These are phyloP conservation scores for Manis crassicaudata DNA, from an alignment of 2,797 vertebrate species.

Conservation along the genomic window DNA sequence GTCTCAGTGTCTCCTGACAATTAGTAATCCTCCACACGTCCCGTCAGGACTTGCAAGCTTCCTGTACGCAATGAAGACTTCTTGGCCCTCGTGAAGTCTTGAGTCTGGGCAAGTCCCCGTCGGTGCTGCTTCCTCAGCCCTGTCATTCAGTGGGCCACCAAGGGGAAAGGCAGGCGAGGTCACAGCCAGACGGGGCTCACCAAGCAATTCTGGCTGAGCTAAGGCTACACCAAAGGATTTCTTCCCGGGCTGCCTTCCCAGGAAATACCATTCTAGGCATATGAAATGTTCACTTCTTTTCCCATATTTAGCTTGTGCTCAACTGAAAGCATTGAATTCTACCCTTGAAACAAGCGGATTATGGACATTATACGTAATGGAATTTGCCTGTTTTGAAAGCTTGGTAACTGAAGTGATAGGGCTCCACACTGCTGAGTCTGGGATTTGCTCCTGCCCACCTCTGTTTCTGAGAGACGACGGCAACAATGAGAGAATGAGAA, in stretches of 20 bases:
- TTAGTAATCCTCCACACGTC: neutral
- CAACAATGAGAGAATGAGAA: neutral
- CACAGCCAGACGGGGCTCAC: rapidly evolving
- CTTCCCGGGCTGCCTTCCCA: neutral
- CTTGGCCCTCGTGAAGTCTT: neutral
- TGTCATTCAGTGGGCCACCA: no score
- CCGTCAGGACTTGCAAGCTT: neutral
- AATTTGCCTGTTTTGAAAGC: neutral
- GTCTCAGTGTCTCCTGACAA: neutral
- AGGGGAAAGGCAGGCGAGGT: neutral
- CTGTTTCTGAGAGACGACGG: neutral
- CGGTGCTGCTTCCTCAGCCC: neutral
- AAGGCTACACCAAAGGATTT: neutral
- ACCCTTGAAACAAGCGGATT: neutral
- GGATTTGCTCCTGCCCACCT: neutral
- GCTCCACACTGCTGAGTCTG: neutral
- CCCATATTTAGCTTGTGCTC: neutral
- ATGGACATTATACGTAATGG: neutral
- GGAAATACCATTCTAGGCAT: neutral
- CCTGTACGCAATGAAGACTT: neutral
- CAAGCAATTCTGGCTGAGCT: neutral
- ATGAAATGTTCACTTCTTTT: neutral
- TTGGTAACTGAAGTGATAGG: neutral
- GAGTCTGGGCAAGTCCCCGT: neutral
- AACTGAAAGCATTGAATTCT: neutral